These are phyloP conservation scores for Eumaeus atala DNA, from an alignment of 1,140 invertebrate genomes.

Conservation along the genomic window DNA sequence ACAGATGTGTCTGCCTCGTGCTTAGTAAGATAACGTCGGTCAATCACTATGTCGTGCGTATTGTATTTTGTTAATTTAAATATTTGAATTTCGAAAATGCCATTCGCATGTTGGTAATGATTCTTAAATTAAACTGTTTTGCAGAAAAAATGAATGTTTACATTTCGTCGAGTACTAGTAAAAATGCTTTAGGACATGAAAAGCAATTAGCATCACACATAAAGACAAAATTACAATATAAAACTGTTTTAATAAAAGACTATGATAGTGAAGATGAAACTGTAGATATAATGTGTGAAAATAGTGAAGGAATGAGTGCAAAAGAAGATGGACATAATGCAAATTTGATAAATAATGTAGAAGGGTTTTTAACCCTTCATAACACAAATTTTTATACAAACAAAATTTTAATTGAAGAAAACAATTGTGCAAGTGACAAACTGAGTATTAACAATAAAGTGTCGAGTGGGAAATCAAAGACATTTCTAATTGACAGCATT, in stretches of 20 bases:
- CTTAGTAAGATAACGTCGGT: not conserved
- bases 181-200: constrained; percentile 32
- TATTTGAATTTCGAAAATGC: not conserved
- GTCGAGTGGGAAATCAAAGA: constrained; percentile 39
- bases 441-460: constrained; percentile 28
- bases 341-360: not conserved
- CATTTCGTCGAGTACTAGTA: constrained; percentile 24
- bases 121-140: constrained; percentile 21
- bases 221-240: constrained; percentile 13
- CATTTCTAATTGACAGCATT: constrained; percentile 65
- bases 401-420: constrained; percentile 32
- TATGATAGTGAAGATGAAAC: constrained; percentile 68
- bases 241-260: constrained; percentile 30
- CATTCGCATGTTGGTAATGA: too few species aligned
- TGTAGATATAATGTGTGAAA: constrained; percentile 65
- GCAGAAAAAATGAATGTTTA: constrained; percentile 32
- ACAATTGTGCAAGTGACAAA: constrained; percentile 31
- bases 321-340: constrained; percentile 12
- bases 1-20: constrained; percentile 25
- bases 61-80: not conserved
- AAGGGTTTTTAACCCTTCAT: constrained; percentile 6
- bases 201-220: not conserved
- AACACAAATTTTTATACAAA: constrained; percentile 25
- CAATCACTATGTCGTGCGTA: not conserved
- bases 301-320: constrained; percentile 38